Evolutionary conservation across 2,797 vertebrate species (phyloP).

Genomic region (Propithecus deckenii): DNA sequence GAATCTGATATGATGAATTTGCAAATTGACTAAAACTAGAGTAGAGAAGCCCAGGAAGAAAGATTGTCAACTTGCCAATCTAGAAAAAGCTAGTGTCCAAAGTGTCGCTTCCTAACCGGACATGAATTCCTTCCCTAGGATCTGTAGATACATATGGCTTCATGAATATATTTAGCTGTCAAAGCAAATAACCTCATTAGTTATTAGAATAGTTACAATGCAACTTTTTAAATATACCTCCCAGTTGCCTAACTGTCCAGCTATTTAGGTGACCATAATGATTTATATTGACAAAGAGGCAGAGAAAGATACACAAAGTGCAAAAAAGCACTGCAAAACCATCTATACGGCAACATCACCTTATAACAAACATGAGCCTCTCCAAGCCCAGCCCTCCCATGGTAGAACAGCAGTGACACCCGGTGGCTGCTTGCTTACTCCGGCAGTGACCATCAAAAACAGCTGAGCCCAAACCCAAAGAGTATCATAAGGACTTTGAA

Average conservation of each 20-base stretch:
- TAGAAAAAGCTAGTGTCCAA: background rate
- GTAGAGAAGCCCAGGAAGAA: background rate
- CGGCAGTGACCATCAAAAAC: background rate
- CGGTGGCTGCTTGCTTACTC: slow-evolving; percentile 52
- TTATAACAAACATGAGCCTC: background rate
- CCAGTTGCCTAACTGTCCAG: background rate
- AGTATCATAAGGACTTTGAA: background rate
- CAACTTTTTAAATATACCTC: background rate
- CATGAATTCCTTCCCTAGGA: background rate
- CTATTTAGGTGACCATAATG: background rate
- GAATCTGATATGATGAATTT: no score
- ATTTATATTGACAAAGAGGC: background rate
- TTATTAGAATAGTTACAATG: background rate
- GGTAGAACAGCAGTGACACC: slow-evolving; percentile 73
- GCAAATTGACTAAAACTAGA: background rate
- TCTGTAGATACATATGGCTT: rapidly evolving
- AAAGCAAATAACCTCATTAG: background rate
- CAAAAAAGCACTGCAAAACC: background rate
- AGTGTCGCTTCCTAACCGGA: background rate
- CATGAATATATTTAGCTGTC: background rate
- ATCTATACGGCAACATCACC: background rate
- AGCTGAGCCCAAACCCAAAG: no score
- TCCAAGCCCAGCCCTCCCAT: rapidly evolving
- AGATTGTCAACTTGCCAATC: background rate
- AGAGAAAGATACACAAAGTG: background rate